Percentiles rank a stretch among this genome's conserved stretches.
Evolutionary conservation across 2,888 invertebrate species (phyloP).

Genomic region (Actias luna): DNA sequence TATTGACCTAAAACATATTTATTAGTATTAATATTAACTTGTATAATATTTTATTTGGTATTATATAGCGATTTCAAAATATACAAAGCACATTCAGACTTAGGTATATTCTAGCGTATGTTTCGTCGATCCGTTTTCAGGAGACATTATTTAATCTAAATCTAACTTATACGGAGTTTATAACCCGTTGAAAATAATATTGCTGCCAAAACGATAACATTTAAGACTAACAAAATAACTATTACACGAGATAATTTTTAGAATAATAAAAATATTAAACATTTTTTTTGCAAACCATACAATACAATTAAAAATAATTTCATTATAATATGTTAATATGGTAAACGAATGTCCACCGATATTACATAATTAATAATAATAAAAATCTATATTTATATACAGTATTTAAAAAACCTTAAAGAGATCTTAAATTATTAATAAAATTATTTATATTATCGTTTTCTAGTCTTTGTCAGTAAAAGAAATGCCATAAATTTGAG

Average conservation of each 20-base stretch:
- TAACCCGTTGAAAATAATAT: slow-evolving; percentile 59
- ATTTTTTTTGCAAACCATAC: slow-evolving; percentile 1
- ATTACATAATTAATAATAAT: slow-evolving; percentile 28
- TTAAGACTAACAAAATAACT: slow-evolving; percentile 28
- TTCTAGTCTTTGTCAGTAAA: slow-evolving; percentile 60
- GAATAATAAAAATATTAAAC: neutral
- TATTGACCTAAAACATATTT: neutral
- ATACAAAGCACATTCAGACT: slow-evolving; percentile 77
- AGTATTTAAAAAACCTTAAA: slow-evolving; percentile 38
- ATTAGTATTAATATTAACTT: slow-evolving; percentile 24
- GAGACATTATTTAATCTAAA: slow-evolving; percentile 50
- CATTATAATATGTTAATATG: slow-evolving; percentile 33
- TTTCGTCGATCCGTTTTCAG: slow-evolving; percentile 58
- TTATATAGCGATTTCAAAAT: slow-evolving; percentile 61
- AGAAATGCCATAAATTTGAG: slow-evolving; percentile 79
- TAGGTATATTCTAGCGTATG: slow-evolving; percentile 82
- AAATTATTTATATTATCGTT: slow-evolving; percentile 34
- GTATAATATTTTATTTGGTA: slow-evolving; percentile 50
- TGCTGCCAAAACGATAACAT: slow-evolving; percentile 56
- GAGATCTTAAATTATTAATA: slow-evolving; percentile 60
- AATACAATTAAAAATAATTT: slow-evolving; percentile 26
- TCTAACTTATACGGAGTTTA: slow-evolving; percentile 55
- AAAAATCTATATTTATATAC: slow-evolving; percentile 23
- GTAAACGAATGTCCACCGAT: slow-evolving; percentile 59
- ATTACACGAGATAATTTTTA: neutral